A percentile compares a stretch with the other conserved stretches of the same genome.
Evolutionary conservation across 2,797 vertebrate species (phyloP).

Genomic region (Chiroxiphia lanceolata): DNA sequence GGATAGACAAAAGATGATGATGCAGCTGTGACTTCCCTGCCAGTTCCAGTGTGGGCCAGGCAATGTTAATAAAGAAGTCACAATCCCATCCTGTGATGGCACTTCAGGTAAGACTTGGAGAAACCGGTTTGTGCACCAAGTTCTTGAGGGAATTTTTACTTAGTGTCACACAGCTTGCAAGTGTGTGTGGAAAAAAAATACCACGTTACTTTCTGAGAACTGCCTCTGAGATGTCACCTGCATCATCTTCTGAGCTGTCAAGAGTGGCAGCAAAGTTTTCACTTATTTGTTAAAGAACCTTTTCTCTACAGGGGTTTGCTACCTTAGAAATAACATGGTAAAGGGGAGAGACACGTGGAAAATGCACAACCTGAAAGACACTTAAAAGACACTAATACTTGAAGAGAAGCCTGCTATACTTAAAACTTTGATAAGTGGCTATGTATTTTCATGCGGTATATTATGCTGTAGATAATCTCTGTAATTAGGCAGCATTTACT

Average conservation of each 20-base stretch:
- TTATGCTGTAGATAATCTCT: neutral
- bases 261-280: neutral
- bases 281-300: neutral
- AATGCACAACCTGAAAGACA: neutral
- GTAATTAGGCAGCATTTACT: neutral
- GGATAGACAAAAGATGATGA: neutral
- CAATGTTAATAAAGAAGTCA: neutral
- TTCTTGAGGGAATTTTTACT: neutral
- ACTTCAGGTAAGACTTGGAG: neutral
- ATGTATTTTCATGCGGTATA: neutral
- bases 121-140: neutral
- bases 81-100: neutral
- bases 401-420: neutral
- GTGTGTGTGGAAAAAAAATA: neutral
- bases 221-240: slow-evolving; percentile 17
- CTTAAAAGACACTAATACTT: neutral
- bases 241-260: slow-evolving; percentile 22
- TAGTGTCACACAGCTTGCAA: neutral
- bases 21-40: neutral
- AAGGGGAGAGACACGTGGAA: neutral
- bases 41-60: neutral
- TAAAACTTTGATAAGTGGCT: neutral
- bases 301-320: neutral
- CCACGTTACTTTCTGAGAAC: neutral
- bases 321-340: neutral